phyloP scores from a whole-genome alignment of 2,113 vertebrate genomes.

The Dasyprocta punctata region DNA sequence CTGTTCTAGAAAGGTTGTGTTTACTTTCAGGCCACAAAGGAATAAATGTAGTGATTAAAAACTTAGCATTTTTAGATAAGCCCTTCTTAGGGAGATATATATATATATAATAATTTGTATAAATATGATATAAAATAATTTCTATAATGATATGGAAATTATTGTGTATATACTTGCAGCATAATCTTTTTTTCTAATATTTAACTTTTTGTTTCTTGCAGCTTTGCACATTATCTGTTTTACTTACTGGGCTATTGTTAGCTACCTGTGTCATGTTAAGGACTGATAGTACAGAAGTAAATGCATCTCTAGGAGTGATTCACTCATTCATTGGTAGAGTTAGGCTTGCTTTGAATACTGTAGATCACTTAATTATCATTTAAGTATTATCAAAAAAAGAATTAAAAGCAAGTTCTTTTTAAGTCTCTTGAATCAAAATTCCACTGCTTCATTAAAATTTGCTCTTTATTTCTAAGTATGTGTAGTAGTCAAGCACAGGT shows the following conservation, averaged over 20 bases:
- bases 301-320: not conserved
- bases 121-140: not conserved
- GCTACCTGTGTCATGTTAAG: not conserved
- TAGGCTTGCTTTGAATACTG: not conserved
- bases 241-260: not conserved
- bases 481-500: not conserved
- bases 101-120: not conserved
- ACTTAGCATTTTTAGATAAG: not conserved
- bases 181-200: not conserved
- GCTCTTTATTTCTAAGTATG: conserved; percentile 11
- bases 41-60: not conserved
- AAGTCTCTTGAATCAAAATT: not conserved
- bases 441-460: conserved; percentile 5
- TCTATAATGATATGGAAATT: not conserved
- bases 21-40: conserved; percentile 9
- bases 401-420: not conserved
- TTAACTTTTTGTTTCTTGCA: not conserved
- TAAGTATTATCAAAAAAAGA: not conserved
- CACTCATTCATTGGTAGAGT: not conserved
- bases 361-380: not conserved
- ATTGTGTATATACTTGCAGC: not conserved
- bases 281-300: not conserved
- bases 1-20: not conserved
- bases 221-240: conserved; percentile 32
- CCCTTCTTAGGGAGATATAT: not conserved